Evolutionary conservation across 2,888 invertebrate genomes (phyloP), one percentile per base, ranked within the genome.

Genomic region (Bugula neritina): DNA sequence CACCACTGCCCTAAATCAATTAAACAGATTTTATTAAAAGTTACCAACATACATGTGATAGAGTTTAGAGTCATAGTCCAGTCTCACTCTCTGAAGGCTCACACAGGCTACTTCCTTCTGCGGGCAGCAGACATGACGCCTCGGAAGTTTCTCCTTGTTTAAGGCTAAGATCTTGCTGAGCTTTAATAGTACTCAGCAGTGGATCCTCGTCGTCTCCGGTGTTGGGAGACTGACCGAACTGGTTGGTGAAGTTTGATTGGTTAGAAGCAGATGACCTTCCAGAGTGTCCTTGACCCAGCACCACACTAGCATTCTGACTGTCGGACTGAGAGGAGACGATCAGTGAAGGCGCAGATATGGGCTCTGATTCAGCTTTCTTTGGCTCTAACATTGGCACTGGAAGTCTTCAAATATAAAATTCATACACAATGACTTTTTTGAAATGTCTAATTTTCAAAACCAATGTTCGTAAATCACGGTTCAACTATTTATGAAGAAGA

Each of bases 171-270:
- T 31, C 27, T 13, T 63, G 63, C 63, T 63, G 63, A 29, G 63
- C 63, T 63, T 63, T 63, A n/a, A 63, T 63, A 13, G 63, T 63
- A 13, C 27, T 63, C 3, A 63, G 34, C 27, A 63, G n/a, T 29
- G 63, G 63, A 34, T 63, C 63, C 31, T 63, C 63, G 29, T 63
- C 63, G 5, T 63, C 63, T 17, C 21, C 55, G 27, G 2, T 10
- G 10, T 17, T 43, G 17, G 10, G 43, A 17, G 43, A 17, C 43
- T 17, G 5, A 5, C 10, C 43, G 5, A 17, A 43, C 17, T 43
- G 43, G 17, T 5, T 43, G 17, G 5, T 43, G 17, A 10, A 43
- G 17, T 43, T 43, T 5, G 43, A 43, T 5, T 43, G 43, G 3
- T 43, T 17, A 10, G 43, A 43, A 17, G 3, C 43, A 10, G 43